Conservation (phyloP, 1,140 invertebrate genomes). For the Theocolax elegans region DNA sequence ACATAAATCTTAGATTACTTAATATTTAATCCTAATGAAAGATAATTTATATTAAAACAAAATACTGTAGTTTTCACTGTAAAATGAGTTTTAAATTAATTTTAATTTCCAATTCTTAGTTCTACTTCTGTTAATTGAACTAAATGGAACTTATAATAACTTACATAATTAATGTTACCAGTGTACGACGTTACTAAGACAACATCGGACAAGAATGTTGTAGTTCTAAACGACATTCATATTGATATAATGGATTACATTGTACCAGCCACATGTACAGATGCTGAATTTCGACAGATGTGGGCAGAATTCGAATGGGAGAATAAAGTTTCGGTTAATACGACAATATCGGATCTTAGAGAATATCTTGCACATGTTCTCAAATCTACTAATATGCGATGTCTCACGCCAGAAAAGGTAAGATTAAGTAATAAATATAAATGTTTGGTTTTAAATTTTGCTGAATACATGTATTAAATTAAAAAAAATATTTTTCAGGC, state of each 20-base stretch:
- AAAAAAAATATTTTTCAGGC: no score
- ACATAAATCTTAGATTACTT: no score
- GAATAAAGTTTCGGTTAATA: conserved; percentile 99
- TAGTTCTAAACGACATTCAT: conserved; percentile 98
- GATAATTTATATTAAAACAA: not conserved
- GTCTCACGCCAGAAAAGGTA: conserved; percentile 93
- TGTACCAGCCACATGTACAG: conserved; percentile 94
- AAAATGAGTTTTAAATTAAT: not conserved
- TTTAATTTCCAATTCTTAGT: no score
- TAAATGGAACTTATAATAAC: no score
- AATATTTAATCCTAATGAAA: not conserved
- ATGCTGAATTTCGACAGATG: conserved; percentile 97
- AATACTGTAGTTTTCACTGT: no score
- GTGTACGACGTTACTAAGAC: conserved; percentile 96
- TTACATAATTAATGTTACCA: no score
- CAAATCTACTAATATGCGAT: conserved; percentile 98
- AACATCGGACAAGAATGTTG: conserved; percentile 93
- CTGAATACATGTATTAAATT: conserved; percentile 23
- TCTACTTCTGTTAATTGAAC: no score
- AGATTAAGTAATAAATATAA: not conserved
- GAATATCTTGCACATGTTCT: conserved; percentile 94
- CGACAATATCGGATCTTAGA: conserved; percentile 90
- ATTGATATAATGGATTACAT: conserved; percentile 99
- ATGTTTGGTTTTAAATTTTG: conserved; percentile 16
- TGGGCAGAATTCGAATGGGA: conserved; percentile 99